phyloP scores from a whole-genome alignment of 2,113 vertebrate species.

The Eonycteris spelaea region DNA sequence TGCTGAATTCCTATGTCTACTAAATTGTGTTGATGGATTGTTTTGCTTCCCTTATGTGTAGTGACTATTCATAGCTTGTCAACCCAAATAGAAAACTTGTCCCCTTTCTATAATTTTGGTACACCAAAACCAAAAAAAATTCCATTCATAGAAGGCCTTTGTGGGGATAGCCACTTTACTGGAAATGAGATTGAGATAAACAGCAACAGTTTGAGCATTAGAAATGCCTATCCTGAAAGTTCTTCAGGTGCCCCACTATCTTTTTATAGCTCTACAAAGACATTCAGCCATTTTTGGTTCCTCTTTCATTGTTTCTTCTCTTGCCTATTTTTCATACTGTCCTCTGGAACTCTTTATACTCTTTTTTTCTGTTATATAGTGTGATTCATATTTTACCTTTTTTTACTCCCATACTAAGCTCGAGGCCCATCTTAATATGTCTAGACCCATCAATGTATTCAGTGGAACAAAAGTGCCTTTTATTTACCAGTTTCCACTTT shows the following conservation, averaged over 20 bases:
- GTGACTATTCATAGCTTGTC: neutral
- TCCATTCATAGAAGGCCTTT: conserved; percentile 1
- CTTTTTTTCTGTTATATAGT: neutral
- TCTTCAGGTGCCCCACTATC: neutral
- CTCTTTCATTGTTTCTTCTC: neutral
- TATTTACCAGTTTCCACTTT: neutral
- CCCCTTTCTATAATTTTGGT: neutral
- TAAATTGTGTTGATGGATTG: neutral
- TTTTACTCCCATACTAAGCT: neutral
- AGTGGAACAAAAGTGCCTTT: neutral
- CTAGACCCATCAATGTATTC: neutral
- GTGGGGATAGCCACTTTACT: neutral
- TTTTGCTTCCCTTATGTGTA: neutral
- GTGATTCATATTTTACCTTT: neutral
- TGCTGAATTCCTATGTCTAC: neutral
- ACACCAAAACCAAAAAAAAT: neutral
- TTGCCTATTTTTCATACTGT: neutral
- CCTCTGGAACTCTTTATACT: neutral
- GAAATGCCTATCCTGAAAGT: neutral
- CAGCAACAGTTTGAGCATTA: neutral
- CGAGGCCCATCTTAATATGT: neutral
- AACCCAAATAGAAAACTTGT: neutral
- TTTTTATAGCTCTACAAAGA: neutral
- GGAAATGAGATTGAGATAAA: neutral
- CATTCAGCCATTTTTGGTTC: neutral